phyloP scores from a whole-genome alignment of 2,797 vertebrate species.

The Periparus ater region DNA sequence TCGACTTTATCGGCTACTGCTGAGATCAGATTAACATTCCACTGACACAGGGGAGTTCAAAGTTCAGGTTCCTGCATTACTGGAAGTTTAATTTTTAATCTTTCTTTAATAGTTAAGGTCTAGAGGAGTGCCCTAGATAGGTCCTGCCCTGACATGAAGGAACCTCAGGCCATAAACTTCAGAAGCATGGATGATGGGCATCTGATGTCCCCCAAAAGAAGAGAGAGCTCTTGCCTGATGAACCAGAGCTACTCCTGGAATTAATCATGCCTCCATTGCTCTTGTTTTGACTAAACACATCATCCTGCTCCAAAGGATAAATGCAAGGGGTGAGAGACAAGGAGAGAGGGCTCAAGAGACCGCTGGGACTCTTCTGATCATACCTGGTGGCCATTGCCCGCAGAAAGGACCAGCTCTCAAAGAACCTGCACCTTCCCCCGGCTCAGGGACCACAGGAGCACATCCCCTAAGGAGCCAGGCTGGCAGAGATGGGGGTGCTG shows the following conservation, averaged over 20 bases:
- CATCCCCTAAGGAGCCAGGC: neutral
- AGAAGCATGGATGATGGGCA: neutral
- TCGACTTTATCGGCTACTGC: slow-evolving; percentile 11
- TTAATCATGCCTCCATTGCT: neutral
- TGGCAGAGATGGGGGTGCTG: neutral
- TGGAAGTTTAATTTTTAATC: slow-evolving; percentile 58
- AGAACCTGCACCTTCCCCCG: neutral
- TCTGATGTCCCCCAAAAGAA: neutral
- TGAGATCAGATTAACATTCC: slow-evolving; percentile 26
- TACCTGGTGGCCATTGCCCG: neutral
- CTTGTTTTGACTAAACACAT: neutral
- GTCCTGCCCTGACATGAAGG: neutral
- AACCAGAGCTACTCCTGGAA: neutral
- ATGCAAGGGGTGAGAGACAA: neutral
- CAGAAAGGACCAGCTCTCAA: neutral
- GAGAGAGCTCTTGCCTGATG: neutral
- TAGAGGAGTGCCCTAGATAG: neutral
- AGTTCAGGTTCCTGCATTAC: slow-evolving; percentile 33
- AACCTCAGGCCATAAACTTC: neutral
- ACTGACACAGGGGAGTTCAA: neutral
- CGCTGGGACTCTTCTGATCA: neutral
- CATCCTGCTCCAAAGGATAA: neutral
- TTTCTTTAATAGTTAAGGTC: slow-evolving; percentile 23
- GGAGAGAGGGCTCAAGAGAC: neutral
- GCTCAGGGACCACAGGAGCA: neutral